phyloP scores from a whole-genome alignment of 1,140 invertebrate species.

The Acromyrmex heyeri region DNA sequence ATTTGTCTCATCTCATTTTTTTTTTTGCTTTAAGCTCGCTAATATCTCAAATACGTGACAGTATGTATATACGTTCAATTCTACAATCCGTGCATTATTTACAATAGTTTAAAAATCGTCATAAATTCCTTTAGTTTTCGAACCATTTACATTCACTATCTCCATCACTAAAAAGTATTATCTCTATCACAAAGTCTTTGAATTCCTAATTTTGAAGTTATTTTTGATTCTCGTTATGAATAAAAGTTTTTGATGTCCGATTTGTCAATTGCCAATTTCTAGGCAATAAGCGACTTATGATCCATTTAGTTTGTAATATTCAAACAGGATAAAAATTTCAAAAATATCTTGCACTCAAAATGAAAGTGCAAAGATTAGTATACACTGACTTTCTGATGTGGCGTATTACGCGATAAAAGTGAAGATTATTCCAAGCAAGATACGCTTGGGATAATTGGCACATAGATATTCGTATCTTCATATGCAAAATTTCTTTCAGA shows the following conservation, averaged over 20 bases:
- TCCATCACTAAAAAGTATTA: constrained; percentile 16
- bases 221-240: constrained; percentile 1
- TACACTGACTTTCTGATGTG: not conserved
- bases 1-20: not conserved
- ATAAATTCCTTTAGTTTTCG: not conserved
- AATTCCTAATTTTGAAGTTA: not conserved
- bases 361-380: not conserved
- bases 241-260: not conserved
- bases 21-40: not conserved
- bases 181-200: not conserved
- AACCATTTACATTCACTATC: constrained; percentile 10
- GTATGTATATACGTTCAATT: not conserved
- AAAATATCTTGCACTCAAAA: not conserved
- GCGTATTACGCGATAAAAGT: not conserved
- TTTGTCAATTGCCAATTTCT: not conserved
- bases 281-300: not conserved
- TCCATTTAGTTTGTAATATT: not conserved
- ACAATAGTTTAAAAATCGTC: not conserved
- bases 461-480: not conserved
- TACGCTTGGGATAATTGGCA: constrained; percentile 13
- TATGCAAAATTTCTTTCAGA: constrained; percentile 20
- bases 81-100: not conserved
- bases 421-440: constrained; percentile 19
- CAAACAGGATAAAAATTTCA: not conserved
- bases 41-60: not conserved